Base-by-base conservation (phyloP, 2,113 vertebrate genomes). In the Lethenteron reissneri region DNA sequence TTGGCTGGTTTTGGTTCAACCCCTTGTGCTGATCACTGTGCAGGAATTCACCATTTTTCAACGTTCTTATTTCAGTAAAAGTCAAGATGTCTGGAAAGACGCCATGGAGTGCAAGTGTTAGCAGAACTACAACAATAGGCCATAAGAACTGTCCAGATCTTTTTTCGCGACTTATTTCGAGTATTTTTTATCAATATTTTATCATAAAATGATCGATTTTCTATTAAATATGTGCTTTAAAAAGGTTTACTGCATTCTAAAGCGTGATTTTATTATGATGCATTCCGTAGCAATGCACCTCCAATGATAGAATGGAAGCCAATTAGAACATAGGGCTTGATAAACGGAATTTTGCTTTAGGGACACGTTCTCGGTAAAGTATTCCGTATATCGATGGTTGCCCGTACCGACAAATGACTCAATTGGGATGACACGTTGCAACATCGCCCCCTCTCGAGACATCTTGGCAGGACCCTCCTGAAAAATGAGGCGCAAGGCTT, bases 51-150 rank as follows among this genome's bases (percentile, higher is more conserved):
- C 60, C 3, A 64, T 64, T 64, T 64, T 8, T 64, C 60, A 64
- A 64, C 60, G 60, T 64, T 64, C 60, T 64, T 64, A 64, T 7
- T 64, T 64, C 60, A 64, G 60, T 64, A 19, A 64, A 64, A 64
- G 60, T 64, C 14, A 8, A 64, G 60, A 15, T 64, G 14, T 64
- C 60, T 64, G 8, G 60, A 19, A 64, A 64, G 17, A 14, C 3
- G 60, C 60, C 60, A 64, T 64, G 13, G 3, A 64, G 17, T 19
- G 17, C 60, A 64, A 64, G 60, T 64, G 17, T 15, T 64, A 19
- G 60, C 7, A 64, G 60, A 64, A 64, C 14, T 64, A 19, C 60
- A 64, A 64, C 4, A 64, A 64, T 14, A 64, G 60, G 17, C 60
- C 60, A 19, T 64, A 64, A 64, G 17, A 19, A 14, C 60, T 8